Conservation (phyloP, 2,113 vertebrate genomes). For the Gasterosteus aculeatus region DNA sequence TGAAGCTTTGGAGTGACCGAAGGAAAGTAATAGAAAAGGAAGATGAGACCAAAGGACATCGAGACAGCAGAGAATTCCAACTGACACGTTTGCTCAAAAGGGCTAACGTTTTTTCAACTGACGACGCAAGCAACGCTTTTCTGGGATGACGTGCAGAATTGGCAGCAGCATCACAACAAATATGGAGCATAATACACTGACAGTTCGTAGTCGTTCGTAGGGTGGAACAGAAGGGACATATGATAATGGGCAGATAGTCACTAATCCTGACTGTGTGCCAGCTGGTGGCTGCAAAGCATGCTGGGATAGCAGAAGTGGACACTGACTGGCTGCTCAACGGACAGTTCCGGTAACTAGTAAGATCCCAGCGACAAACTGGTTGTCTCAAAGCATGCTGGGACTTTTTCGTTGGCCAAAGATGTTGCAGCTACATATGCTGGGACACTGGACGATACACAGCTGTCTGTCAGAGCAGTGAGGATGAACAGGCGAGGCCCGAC, state of each 20-base stretch:
- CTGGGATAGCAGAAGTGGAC: constrained; percentile 42
- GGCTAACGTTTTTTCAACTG: constrained; percentile 7
- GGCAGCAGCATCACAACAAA: constrained; percentile 33
- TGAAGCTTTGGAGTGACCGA: constrained; percentile 40
- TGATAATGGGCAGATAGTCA: constrained; percentile 25
- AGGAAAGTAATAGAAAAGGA: constrained; percentile 20
- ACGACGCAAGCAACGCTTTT: constrained; percentile 28
- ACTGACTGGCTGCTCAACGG: constrained; percentile 21
- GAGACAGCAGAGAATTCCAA: background rate
- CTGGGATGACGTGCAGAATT: constrained; percentile 32
- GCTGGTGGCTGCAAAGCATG: constrained; percentile 51
- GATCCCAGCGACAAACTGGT: constrained; percentile 21
- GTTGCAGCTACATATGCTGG: constrained; percentile 35
- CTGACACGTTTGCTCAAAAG: constrained; percentile 3
- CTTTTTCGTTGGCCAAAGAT: constrained; percentile 1
- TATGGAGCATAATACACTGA: constrained; percentile 31
- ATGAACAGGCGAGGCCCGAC: constrained; percentile 82
- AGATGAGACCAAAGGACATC: background rate
- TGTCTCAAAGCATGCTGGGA: constrained; percentile 37
- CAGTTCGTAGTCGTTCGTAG: constrained; percentile 38
- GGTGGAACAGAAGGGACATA: constrained; percentile 45
- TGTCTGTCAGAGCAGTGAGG: constrained; percentile 79
- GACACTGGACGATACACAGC: constrained; percentile 22
- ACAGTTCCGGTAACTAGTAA: constrained; percentile 9
- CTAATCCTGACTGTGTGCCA: constrained; percentile 29